Percentiles rank a stretch among this genome's conserved stretches.
phyloP scores from a whole-genome alignment of 2,113 vertebrate species.

The Trochalopteron elliotii region DNA sequence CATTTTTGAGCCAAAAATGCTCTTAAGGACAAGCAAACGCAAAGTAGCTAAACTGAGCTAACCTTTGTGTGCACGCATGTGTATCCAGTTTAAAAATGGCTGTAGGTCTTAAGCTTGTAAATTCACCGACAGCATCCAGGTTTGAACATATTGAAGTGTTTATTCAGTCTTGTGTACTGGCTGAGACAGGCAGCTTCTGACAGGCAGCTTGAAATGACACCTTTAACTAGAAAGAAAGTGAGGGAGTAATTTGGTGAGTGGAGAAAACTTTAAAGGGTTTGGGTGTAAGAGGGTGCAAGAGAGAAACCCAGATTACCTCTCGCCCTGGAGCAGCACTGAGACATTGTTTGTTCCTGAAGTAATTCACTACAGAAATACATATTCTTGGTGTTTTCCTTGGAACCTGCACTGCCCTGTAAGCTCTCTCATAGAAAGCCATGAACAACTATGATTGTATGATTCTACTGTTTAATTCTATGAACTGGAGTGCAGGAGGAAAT shows the following conservation, averaged over 20 bases:
- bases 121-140: not conserved
- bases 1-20: slow-evolving; percentile 10
- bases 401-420: not conserved
- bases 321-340: not conserved
- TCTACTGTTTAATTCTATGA: not conserved
- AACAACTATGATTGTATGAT: not conserved
- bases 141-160: not conserved
- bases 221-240: not conserved
- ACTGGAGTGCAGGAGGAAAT: not conserved
- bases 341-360: not conserved
- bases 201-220: not conserved
- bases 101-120: not conserved
- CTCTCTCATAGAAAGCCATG: not conserved
- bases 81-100: not conserved
- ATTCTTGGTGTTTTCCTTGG: not conserved
- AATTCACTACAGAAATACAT: not conserved
- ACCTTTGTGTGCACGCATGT: rapidly evolving
- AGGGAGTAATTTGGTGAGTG: not conserved
- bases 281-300: not conserved
- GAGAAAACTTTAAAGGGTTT: not conserved
- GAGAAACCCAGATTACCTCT: not conserved
- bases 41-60: not conserved
- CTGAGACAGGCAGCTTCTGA: not conserved
- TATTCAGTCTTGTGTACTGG: not conserved
- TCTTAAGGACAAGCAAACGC: slow-evolving; percentile 1